These are phyloP conservation scores for Avahi laniger DNA, from an alignment of 2,797 vertebrate genomes.

Conservation along the genomic window DNA sequence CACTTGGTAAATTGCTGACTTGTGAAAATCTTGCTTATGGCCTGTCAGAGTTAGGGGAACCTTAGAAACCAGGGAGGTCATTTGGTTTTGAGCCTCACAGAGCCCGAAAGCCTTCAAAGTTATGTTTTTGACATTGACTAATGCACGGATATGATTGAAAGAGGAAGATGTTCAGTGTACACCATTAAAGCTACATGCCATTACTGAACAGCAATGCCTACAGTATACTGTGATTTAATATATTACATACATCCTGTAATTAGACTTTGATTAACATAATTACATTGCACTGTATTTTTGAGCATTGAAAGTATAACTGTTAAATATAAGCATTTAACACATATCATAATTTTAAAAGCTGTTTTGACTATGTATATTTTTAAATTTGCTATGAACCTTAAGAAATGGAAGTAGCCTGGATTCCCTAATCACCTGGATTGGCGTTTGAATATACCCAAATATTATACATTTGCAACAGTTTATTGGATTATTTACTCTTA, in stretches of 20 bases:
- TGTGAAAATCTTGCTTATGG: background rate
- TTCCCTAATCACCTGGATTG: background rate
- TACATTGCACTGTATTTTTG: background rate
- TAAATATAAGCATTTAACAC: background rate
- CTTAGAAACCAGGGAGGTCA: background rate
- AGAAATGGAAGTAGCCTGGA: background rate
- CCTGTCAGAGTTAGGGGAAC: background rate
- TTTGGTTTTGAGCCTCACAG: background rate
- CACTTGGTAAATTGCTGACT: background rate
- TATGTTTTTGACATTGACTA: background rate
- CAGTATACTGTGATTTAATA: background rate
- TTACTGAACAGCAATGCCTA: background rate
- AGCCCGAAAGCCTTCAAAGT: background rate
- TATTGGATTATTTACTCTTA: background rate
- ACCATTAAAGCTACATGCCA: background rate
- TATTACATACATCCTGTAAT: background rate
- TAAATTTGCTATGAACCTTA: background rate
- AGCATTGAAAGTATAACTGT: background rate
- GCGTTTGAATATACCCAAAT: background rate
- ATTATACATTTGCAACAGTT: background rate
- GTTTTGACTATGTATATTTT: background rate
- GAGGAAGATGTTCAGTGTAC: background rate
- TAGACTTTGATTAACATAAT: background rate
- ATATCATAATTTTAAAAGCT: background rate
- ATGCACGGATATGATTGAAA: background rate